Percentiles rank a stretch among this genome's conserved stretches.
These are phyloP conservation scores for Phortica variegata DNA, from an alignment of 1,140 invertebrate species.

Conservation along the genomic window DNA sequence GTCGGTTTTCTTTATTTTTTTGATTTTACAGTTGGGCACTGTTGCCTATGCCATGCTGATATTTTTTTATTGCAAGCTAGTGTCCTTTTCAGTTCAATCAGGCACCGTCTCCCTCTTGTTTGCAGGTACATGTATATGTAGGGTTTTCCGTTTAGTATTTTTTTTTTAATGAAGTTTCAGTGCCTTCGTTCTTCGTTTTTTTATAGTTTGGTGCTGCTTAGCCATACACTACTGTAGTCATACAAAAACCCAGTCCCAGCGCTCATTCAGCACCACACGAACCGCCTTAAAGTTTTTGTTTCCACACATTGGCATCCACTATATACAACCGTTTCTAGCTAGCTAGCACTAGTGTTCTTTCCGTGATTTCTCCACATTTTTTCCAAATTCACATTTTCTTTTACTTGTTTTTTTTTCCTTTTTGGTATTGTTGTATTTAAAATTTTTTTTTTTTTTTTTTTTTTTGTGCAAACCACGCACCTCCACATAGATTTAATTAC, in stretches of 20 bases:
- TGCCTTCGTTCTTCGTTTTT: slow-evolving; percentile 7
- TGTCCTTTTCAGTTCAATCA: too few species aligned
- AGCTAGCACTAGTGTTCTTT: slow-evolving; percentile 55
- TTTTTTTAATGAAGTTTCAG: too few species aligned
- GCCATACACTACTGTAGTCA: slow-evolving; percentile 15
- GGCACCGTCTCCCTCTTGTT: too few species aligned
- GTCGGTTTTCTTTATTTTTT: slow-evolving; percentile 6
- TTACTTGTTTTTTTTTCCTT: background rate
- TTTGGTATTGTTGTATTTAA: too few species aligned
- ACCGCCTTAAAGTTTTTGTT: slow-evolving; percentile 13
- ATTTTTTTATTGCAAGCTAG: too few species aligned
- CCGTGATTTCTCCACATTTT: slow-evolving; percentile 51
- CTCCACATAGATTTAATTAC: slow-evolving; percentile 53
- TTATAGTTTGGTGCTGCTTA: slow-evolving; percentile 25
- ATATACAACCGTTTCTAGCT: too few species aligned
- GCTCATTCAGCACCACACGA: background rate
- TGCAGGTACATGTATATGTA: too few species aligned
- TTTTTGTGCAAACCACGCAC: slow-evolving; percentile 1
- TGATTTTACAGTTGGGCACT: background rate
- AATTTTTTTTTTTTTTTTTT: background rate
- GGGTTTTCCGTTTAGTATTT: too few species aligned
- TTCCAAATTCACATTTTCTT: slow-evolving; percentile 2
- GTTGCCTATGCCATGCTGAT: background rate
- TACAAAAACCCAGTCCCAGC: background rate
- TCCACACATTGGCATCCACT: slow-evolving; percentile 9